phyloP scores from a whole-genome alignment of 2,113 vertebrate genomes.

The Acanthisitta chloris region DNA sequence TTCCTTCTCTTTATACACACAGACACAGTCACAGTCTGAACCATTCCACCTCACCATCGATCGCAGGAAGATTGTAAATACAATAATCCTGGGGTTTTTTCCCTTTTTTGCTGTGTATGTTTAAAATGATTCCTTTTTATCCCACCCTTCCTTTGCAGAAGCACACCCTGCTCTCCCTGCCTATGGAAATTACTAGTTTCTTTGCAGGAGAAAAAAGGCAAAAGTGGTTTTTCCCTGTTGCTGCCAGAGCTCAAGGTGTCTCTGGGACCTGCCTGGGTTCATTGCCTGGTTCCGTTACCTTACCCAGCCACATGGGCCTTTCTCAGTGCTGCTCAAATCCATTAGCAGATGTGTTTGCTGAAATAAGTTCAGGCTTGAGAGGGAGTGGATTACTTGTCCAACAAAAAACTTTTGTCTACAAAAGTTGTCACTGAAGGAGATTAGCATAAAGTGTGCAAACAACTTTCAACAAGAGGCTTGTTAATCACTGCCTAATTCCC shows the following conservation, averaged over 20 bases:
- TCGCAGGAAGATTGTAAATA: not conserved
- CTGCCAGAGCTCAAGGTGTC: not conserved
- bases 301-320: not conserved
- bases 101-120: not conserved
- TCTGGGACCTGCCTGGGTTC: not conserved
- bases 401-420: not conserved
- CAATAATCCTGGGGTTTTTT: rapidly evolving
- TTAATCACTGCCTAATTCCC: constrained; percentile 9
- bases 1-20: not conserved
- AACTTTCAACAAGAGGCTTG: not conserved
- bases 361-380: not conserved
- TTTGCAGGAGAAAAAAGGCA: not conserved
- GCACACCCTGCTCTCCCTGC: not conserved
- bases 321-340: not conserved
- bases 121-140: not conserved
- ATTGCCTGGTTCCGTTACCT: not conserved
- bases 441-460: constrained; percentile 23
- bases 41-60: not conserved
- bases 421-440: not conserved
- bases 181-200: not conserved
- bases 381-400: not conserved
- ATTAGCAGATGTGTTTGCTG: not conserved
- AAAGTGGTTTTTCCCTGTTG: not conserved
- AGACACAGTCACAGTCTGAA: not conserved
- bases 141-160: not conserved